Percentiles rank a stretch among this genome's conserved stretches.
These are phyloP conservation scores for Therioaphis trifolii DNA, from an alignment of 2,888 invertebrate species.

Conservation along the genomic window DNA sequence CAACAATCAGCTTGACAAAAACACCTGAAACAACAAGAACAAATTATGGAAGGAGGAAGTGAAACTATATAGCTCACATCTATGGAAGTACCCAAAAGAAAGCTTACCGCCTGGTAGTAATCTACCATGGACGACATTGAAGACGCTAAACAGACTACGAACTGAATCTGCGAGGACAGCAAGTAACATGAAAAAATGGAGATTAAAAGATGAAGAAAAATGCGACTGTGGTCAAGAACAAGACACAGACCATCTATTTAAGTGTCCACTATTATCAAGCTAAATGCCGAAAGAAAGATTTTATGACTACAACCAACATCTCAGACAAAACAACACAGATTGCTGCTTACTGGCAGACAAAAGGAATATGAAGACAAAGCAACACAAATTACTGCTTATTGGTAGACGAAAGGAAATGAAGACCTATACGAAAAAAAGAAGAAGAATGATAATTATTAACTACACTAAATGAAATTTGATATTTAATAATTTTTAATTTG, in stretches of 20 bases:
- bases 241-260: slow-evolving; percentile 24
- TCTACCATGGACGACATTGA: slow-evolving; percentile 5
- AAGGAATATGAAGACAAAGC: no score
- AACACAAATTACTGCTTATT: no score
- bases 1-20: background rate
- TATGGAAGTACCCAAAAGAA: background rate
- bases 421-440: no score
- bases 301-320: background rate
- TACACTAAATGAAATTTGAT: no score
- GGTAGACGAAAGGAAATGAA: no score
- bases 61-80: background rate
- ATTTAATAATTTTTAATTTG: no score
- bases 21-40: background rate
- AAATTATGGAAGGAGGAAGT: background rate
- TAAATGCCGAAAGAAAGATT: background rate
- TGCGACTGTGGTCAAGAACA: background rate
- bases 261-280: no score
- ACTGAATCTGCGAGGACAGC: slow-evolving; percentile 9
- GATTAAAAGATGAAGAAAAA: slow-evolving; percentile 1
- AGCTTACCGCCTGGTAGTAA: background rate
- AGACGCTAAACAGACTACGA: background rate
- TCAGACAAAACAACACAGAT: background rate
- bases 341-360: no score
- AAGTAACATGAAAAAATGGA: background rate
- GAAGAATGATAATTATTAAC: no score